These are phyloP conservation scores for Rhodeus uyekii DNA, from an alignment of 2,797 vertebrate genomes.

Conservation along the genomic window DNA sequence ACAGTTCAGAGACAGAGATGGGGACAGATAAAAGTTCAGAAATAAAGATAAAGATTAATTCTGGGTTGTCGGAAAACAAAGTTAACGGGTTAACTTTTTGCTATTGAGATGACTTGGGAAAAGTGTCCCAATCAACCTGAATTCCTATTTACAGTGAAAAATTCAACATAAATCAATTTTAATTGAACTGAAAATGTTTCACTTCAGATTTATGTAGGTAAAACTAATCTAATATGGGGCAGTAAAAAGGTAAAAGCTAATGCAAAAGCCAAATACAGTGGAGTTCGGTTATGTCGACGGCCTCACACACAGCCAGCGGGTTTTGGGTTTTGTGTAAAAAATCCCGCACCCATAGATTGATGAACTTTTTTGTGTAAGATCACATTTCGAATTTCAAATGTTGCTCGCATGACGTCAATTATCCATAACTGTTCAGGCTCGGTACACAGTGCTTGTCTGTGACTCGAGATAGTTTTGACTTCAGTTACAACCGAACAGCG, in stretches of 20 bases:
- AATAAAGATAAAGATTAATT: not conserved
- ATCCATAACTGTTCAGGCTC: too few species aligned
- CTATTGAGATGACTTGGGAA: not conserved
- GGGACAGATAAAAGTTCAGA: constrained; percentile 3
- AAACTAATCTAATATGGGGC: not conserved
- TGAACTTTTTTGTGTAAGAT: too few species aligned
- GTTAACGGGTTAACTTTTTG: not conserved
- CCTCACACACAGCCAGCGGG: too few species aligned
- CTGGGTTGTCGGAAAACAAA: not conserved
- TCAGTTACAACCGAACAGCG: too few species aligned
- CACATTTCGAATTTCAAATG: too few species aligned
- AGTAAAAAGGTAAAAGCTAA: not conserved
- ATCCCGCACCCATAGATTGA: too few species aligned
- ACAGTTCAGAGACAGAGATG: not conserved
- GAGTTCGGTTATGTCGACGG: too few species aligned
- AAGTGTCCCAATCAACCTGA: not conserved
- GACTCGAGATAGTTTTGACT: not conserved
- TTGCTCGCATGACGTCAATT: too few species aligned
- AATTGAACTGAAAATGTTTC: not conserved
- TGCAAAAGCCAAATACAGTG: too few species aligned
- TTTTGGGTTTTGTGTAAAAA: too few species aligned
- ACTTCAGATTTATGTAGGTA: not conserved
- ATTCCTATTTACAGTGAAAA: not conserved
- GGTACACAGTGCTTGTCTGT: too few species aligned
- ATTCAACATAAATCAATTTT: not conserved